Percentiles rank a stretch among this genome's conserved stretches.
These are phyloP conservation scores for Radopholus similis DNA, from an alignment of 1,140 invertebrate genomes.

Conservation along the genomic window DNA sequence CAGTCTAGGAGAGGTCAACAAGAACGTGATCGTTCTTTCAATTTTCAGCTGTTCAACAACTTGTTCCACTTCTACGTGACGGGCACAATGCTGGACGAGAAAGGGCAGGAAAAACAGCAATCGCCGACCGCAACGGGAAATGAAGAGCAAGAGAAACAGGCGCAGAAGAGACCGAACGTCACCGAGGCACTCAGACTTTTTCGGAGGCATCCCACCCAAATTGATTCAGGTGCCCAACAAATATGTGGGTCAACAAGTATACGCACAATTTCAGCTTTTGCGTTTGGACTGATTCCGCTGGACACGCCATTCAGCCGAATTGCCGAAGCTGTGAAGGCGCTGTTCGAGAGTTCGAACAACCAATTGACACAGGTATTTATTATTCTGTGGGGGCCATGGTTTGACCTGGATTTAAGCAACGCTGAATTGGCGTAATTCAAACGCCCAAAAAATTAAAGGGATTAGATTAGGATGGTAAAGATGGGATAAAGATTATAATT, in stretches of 20 bases:
- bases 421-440: neutral
- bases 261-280: no score
- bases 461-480: no score
- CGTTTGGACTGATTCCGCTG: constrained; percentile 30
- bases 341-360: constrained; percentile 34
- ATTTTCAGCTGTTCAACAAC: constrained; percentile 38
- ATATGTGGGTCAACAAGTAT: neutral
- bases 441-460: neutral
- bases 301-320: constrained; percentile 27
- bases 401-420: no score
- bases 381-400: no score
- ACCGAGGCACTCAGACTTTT: constrained; percentile 38
- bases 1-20: no score
- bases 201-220: constrained; percentile 32
- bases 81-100: constrained; percentile 6
- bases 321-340: constrained; percentile 33
- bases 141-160: neutral
- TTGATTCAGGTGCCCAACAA: constrained; percentile 21
- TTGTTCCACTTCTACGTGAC: constrained; percentile 41
- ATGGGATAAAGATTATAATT: no score
- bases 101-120: neutral
- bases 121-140: no score
- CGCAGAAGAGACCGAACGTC: constrained; percentile 26
- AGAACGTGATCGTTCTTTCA: neutral
- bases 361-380: constrained; percentile 21